A percentile compares a stretch with the other conserved stretches of the same genome.
phyloP scores from a whole-genome alignment of 2,797 vertebrate genomes.

The Stomatorhinus walkeri region DNA sequence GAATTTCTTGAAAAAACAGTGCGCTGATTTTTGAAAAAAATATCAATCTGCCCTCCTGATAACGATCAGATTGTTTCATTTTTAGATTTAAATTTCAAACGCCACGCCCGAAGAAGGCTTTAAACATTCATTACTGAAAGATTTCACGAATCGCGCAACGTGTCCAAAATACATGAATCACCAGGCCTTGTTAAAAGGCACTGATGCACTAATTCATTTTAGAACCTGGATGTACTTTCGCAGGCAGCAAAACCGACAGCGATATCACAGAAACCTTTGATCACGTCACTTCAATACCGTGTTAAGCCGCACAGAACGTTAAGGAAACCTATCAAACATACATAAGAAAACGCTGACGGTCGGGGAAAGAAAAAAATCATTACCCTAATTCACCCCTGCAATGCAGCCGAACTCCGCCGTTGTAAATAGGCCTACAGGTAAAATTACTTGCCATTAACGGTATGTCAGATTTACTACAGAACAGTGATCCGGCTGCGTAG shows the following conservation, averaged over 20 bases:
- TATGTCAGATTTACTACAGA: not conserved
- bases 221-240: not conserved
- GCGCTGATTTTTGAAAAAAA: not conserved
- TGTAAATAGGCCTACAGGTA: not conserved
- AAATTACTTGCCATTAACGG: not conserved
- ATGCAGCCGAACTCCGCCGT: not conserved
- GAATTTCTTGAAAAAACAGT: not conserved
- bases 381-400: not conserved
- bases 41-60: not conserved
- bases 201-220: not conserved
- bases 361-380: not conserved
- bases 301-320: not conserved
- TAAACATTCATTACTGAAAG: not conserved
- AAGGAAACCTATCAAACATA: not conserved
- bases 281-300: not conserved
- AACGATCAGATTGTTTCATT: not conserved
- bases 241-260: not conserved
- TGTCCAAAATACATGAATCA: constrained; percentile 2
- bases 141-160: not conserved
- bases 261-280: not conserved
- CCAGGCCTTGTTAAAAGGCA: not conserved
- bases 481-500: not conserved
- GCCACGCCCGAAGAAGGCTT: not conserved
- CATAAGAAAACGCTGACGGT: not conserved
- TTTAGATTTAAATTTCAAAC: not conserved